Percentiles rank a stretch among this genome's conserved stretches.
These are phyloP conservation scores for Drosophila pegasa DNA, from an alignment of 2,888 invertebrate genomes.

Conservation along the genomic window DNA sequence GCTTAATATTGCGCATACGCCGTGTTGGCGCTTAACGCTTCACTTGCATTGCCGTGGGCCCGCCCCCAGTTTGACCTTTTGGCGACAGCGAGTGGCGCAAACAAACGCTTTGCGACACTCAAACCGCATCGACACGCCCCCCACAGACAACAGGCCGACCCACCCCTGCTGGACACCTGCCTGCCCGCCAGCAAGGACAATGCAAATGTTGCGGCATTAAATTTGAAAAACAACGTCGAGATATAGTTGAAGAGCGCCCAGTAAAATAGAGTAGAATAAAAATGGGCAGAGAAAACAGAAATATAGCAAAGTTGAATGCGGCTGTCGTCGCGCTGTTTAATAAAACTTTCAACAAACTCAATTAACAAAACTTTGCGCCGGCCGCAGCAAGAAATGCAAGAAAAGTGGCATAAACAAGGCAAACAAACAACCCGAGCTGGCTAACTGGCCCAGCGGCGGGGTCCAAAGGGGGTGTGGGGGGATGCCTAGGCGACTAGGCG, in stretches of 20 bases:
- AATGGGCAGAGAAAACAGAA: constrained; percentile 11
- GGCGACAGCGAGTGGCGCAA: constrained; percentile 23
- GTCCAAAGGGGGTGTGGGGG: constrained; percentile 1
- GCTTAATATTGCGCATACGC: constrained; percentile 44
- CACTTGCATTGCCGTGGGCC: constrained; percentile 25
- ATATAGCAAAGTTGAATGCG: constrained; percentile 66
- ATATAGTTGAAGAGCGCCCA: constrained; percentile 15
- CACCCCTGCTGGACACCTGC: constrained; percentile 18
- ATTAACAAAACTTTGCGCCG: constrained; percentile 78
- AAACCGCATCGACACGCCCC: constrained; percentile 40
- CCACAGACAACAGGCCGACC: constrained; percentile 19
- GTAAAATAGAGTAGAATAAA: constrained; percentile 7
- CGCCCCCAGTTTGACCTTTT: constrained; percentile 51
- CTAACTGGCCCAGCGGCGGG: constrained; percentile 16
- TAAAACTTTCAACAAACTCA: constrained; percentile 81
- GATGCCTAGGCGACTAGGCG: constrained; percentile 67
- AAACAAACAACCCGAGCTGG: constrained; percentile 68
- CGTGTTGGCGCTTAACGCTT: constrained; percentile 50
- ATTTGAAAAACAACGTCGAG: constrained; percentile 30
- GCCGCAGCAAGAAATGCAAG: constrained; percentile 78
- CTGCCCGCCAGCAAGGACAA: constrained; percentile 35
- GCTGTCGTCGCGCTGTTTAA: constrained; percentile 71
- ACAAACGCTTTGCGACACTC: constrained; percentile 47
- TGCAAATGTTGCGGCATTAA: constrained; percentile 39
- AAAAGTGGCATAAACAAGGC: constrained; percentile 81